Evolutionary conservation across 2,113 vertebrate genomes (phyloP), one percentile per base, ranked within the genome.

Genomic region (Bufo bufo): DNA sequence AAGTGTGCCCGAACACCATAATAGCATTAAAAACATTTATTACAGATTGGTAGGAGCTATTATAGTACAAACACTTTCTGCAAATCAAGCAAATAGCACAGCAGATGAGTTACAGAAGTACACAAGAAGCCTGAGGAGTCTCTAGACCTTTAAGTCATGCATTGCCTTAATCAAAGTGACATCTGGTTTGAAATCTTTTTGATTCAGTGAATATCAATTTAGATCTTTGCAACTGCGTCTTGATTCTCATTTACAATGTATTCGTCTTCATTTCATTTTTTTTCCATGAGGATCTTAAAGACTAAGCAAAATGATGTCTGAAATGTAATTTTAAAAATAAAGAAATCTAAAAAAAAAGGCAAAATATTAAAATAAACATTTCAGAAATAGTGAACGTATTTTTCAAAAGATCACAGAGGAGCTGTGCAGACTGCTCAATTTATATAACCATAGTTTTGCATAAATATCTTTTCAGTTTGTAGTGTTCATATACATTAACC

Each of bases 121-220:
- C 93, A 93, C 89, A 90, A 93, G 84, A 84, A 92, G 83, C 89
- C 19, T 69, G 91, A 92, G 91, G 90, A 94, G 92, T 86, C 63
- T 86, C 56, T 65, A 91, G 52, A 92, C 89, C 90, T 90, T 93
- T 91, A 91, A 92, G 85, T n/a, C 88, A 47, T 89, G 89, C 90
- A 92, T 90, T 91, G 90, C 87, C 90, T 87, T 93, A 92, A 92
- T 89, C 88, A 90, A 93, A 92, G 83, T 91, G 90, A 91, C 91
- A 91, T 90, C 93, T 91, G 89, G 56, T 87, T 90, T 85, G 23
- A 89, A 89, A 91, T 91, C 78, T 93, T 77, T 85, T 90, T 87
- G 63, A 93, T 91, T 43, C 45, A 89, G 66, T 87, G 90, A 90
- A 91, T 85, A 84, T 79, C 90, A 91, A 87, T 90, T 93, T 92